These are phyloP conservation scores for Agrochola circellaris DNA, from an alignment of 2,888 invertebrate species.

Conservation along the genomic window DNA sequence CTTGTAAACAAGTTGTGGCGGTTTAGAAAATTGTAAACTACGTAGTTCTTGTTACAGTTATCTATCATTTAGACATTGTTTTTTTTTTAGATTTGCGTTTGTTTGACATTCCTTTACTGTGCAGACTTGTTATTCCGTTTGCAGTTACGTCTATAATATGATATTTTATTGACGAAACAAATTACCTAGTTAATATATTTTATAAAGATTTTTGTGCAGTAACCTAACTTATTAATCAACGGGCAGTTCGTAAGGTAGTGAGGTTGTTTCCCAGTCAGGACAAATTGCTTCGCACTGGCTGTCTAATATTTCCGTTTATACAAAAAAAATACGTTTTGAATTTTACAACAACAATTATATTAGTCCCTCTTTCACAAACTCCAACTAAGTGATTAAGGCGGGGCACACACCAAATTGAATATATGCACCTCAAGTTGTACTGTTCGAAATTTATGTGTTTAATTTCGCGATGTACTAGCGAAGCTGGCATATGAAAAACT, in stretches of 20 bases:
- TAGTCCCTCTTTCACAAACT: slow-evolving; percentile 1
- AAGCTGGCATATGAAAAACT: slow-evolving; percentile 86
- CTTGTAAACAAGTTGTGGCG: slow-evolving; percentile 32
- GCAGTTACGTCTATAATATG: neutral
- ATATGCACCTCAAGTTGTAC: slow-evolving; percentile 62
- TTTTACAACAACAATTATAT: neutral
- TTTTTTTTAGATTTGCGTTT: neutral
- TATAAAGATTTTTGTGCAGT: neutral
- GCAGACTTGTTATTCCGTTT: neutral
- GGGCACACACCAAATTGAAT: slow-evolving; percentile 53
- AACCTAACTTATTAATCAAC: neutral
- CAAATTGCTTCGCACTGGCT: neutral
- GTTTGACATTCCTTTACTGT: neutral
- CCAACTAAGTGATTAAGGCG: slow-evolving; percentile 46
- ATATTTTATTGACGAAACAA: no score
- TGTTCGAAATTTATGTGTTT: slow-evolving; percentile 87
- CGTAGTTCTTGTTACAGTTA: neutral
- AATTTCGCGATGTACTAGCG: slow-evolving; percentile 87
- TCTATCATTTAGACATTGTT: neutral
- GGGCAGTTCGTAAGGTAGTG: neutral
- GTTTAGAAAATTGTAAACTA: slow-evolving; percentile 18
- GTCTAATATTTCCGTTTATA: neutral
- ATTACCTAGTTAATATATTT: neutral
- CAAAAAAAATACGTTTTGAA: neutral
- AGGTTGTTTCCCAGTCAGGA: neutral